A percentile compares a stretch with the other conserved stretches of the same genome.
Conservation (phyloP, 2,797 vertebrate genomes). For the Siniperca undulata region DNA sequence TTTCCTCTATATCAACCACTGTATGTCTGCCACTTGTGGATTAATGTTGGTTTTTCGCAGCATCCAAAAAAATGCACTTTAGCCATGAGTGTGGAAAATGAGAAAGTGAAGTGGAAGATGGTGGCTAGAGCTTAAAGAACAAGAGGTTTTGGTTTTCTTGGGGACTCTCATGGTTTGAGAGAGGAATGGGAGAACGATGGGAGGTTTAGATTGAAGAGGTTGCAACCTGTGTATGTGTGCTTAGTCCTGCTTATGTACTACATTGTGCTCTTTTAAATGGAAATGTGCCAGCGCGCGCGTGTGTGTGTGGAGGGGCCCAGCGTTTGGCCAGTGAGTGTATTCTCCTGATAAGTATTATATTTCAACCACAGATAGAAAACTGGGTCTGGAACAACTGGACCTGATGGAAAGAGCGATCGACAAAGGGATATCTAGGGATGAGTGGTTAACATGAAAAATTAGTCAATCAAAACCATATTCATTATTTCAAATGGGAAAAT, state of each 20-base stretch:
- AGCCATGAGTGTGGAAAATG: conserved; percentile 28
- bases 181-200: conserved; percentile 24
- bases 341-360: conserved; percentile 65
- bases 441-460: conserved; percentile 32
- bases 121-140: conserved; percentile 34
- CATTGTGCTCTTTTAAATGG: conserved; percentile 33
- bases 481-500: conserved; percentile 35
- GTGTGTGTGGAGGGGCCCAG: conserved; percentile 21
- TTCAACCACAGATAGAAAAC: conserved; percentile 68
- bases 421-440: conserved; percentile 37
- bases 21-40: conserved; percentile 18
- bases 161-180: conserved; percentile 28
- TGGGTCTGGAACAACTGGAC: conserved; percentile 41
- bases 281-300: conserved; percentile 36
- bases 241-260: conserved; percentile 22
- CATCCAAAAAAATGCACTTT: conserved; percentile 6
- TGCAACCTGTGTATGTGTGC: conserved; percentile 18
- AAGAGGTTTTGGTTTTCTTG: conserved; percentile 21
- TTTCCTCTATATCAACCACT: conserved; percentile 39
- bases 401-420: conserved; percentile 37
- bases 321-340: conserved; percentile 34
- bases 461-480: conserved; percentile 38
- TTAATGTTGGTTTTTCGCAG: conserved; percentile 37
- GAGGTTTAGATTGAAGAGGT: conserved; percentile 53
- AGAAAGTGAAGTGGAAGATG: conserved; percentile 25